These are phyloP conservation scores for Drosophila teissieri DNA, from an alignment of 1,140 invertebrate genomes.

Conservation along the genomic window DNA sequence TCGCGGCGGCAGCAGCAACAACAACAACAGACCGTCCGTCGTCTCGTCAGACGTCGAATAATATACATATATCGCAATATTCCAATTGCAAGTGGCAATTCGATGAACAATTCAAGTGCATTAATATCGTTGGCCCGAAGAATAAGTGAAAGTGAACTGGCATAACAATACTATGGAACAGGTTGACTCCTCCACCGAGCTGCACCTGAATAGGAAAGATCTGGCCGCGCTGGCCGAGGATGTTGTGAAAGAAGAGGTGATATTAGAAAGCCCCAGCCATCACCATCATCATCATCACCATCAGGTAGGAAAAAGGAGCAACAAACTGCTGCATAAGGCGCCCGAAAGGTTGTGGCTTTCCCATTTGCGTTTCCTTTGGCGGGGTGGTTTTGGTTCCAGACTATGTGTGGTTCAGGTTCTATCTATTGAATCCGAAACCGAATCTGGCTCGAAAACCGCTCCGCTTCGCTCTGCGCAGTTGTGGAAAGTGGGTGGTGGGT, in stretches of 20 bases:
- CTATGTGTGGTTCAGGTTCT: conserved; percentile 18
- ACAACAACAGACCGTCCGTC: conserved; percentile 39
- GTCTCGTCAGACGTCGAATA: conserved; percentile 16
- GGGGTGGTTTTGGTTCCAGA: conserved; percentile 59
- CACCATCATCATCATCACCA: conserved; percentile 56
- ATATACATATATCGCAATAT: conserved; percentile 27
- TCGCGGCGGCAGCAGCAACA: conserved; percentile 56
- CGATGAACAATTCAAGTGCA: conserved; percentile 62
- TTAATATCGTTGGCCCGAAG: conserved; percentile 27
- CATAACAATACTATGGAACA: conserved; percentile 77
- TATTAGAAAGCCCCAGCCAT: conserved; percentile 73
- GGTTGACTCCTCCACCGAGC: conserved; percentile 78
- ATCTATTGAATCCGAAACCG: conserved; percentile 13
- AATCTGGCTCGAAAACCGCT: conserved; percentile 40
- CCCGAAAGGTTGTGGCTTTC: conserved; percentile 32
- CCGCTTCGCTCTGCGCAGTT: conserved; percentile 55
- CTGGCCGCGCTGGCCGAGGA: conserved; percentile 74
- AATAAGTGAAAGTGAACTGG: conserved; percentile 65
- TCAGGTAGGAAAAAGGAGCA: conserved; percentile 73
- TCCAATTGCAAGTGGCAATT: conserved; percentile 77
- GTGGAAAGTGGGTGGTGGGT: conserved; percentile 60
- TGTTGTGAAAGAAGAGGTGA: conserved; percentile 83
- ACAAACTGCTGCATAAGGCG: conserved; percentile 32
- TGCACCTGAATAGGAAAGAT: conserved; percentile 84
- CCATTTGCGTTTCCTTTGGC: conserved; percentile 44